A percentile compares a stretch with the other conserved stretches of the same genome.
phyloP scores from a whole-genome alignment of 2,888 invertebrate genomes.

The Drosophila neonasuta region DNA sequence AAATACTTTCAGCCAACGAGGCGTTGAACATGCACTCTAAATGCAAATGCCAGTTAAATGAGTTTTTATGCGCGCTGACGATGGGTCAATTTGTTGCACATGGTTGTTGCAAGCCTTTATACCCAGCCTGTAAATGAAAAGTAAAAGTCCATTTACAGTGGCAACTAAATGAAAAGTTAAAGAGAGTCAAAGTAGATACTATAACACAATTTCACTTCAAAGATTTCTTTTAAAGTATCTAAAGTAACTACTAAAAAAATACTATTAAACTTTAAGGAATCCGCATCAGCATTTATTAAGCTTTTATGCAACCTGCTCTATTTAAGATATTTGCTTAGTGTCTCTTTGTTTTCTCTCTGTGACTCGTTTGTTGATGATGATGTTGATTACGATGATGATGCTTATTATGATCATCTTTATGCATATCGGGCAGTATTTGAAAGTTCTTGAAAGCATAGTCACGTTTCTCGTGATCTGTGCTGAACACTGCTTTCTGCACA shows the following conservation, averaged over 20 bases:
- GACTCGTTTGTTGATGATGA: background rate
- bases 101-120: slow-evolving; percentile 1
- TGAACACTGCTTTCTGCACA: slow-evolving; percentile 88
- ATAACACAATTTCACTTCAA: too few relatives aligned
- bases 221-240: too few relatives aligned
- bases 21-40: slow-evolving; percentile 68
- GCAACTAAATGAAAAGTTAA: background rate
- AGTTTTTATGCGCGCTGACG: slow-evolving; percentile 62
- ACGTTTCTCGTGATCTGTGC: slow-evolving; percentile 38
- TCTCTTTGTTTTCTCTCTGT: background rate
- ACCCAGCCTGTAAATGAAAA: slow-evolving; percentile 23
- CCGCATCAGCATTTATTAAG: background rate
- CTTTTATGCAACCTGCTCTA: too few relatives aligned
- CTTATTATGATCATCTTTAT: background rate
- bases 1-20: slow-evolving; percentile 37
- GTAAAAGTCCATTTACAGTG: slow-evolving; percentile 33
- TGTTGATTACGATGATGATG: too few relatives aligned
- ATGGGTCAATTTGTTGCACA: background rate
- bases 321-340: background rate
- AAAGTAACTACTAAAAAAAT: too few relatives aligned
- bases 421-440: slow-evolving; percentile 50
- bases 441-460: slow-evolving; percentile 56
- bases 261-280: background rate
- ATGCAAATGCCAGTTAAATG: slow-evolving; percentile 76
- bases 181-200: background rate